Percentiles rank a stretch among this genome's conserved stretches.
Evolutionary conservation across 2,113 vertebrate species (phyloP).

Genomic region (Rallus limicola): DNA sequence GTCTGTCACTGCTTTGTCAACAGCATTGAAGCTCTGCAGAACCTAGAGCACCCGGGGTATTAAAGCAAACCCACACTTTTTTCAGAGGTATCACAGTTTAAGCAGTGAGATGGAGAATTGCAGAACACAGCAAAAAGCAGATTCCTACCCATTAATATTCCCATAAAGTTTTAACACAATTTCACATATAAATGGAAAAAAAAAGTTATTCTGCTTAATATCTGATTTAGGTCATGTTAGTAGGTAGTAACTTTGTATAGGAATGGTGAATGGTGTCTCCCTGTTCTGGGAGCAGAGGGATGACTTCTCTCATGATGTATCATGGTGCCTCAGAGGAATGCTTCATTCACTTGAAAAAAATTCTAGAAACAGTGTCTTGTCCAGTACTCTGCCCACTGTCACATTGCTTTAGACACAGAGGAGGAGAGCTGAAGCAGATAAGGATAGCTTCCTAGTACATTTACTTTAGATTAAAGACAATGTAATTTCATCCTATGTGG

Average conservation of each 20-base stretch:
- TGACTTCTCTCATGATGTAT: not conserved
- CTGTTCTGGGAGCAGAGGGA: not conserved
- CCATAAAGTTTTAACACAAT: not conserved
- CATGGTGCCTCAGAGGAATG: not conserved
- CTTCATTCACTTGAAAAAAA: conserved; percentile 6
- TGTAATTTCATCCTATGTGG: not conserved
- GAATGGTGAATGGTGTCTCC: not conserved
- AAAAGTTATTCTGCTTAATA: not conserved
- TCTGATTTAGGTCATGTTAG: not conserved
- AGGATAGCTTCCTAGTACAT: not conserved
- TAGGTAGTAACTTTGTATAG: not conserved
- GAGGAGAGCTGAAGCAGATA: not conserved
- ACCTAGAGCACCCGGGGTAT: not conserved
- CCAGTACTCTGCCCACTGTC: not conserved
- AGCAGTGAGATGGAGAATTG: not conserved
- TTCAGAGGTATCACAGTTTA: not conserved
- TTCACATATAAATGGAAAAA: not conserved
- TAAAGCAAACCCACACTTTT: not conserved
- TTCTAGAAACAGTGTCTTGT: not conserved
- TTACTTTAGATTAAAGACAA: conserved; percentile 20
- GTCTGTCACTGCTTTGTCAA: not conserved
- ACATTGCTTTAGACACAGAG: not conserved
- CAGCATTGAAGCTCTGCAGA: not conserved
- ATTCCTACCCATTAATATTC: not conserved
- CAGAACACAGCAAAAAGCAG: not conserved